phyloP scores from a whole-genome alignment of 1,140 invertebrate species.

The Monochamus saltuarius region DNA sequence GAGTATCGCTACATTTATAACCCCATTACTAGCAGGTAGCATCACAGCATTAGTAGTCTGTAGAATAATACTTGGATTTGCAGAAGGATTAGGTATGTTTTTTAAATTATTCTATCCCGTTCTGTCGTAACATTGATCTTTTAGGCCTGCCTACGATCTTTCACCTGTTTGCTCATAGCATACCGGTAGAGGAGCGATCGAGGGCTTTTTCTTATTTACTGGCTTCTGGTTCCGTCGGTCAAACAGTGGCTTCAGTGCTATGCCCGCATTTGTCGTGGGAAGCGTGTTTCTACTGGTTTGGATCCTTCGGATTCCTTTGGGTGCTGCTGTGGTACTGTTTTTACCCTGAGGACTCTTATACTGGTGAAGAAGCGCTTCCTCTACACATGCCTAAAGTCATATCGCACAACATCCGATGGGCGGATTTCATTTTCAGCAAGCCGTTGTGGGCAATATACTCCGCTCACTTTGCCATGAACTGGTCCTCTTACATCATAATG shows the following conservation, averaged over 20 bases:
- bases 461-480: conserved; percentile 83
- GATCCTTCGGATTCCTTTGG: conserved; percentile 71
- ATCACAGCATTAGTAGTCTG: conserved; percentile 64
- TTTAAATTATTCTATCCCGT: background rate
- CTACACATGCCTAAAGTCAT: conserved; percentile 66
- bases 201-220: conserved; percentile 76
- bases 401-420: conserved; percentile 59
- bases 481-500: conserved; percentile 84
- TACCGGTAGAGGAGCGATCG: conserved; percentile 74
- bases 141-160: conserved; percentile 77
- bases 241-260: conserved; percentile 74
- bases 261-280: conserved; percentile 69
- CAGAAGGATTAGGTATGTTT: conserved; percentile 71
- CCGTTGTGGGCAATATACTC: conserved; percentile 77
- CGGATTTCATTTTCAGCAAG: conserved; percentile 70
- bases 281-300: conserved; percentile 73
- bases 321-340: conserved; percentile 66
- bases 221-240: conserved; percentile 73
- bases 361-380: conserved; percentile 66
- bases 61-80: conserved; percentile 70
- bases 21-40: conserved; percentile 69
- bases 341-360: conserved; percentile 59
- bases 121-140: background rate
- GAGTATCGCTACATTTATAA: conserved; percentile 74
- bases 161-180: conserved; percentile 75